Evolutionary conservation across 2,888 invertebrate genomes (phyloP), one percentile per base, ranked within the genome.

Genomic region (Vannuccia rotundouncinata): DNA sequence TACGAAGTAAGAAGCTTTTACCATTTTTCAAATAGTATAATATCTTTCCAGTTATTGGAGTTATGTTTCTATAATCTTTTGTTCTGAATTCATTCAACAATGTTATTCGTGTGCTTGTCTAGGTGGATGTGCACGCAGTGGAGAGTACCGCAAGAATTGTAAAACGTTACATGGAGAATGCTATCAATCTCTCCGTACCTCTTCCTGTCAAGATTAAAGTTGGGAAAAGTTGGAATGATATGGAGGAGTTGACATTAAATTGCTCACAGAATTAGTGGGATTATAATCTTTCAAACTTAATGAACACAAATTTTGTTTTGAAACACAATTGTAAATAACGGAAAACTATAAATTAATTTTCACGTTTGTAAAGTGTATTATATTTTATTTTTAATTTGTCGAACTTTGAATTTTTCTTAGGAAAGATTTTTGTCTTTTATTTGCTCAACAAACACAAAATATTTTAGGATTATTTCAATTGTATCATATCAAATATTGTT

Each of bases 141-240:
- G 66, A 74, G 1, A 80, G 81, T 0, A 86, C 85, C 0, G 85
- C 86, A 0, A 88, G 87, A 81, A 90, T 92, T 77, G 87, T 97
- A 17, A 92, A 92, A 85, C 87, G 90, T 66, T 91, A 91, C 29
- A 95, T 97, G 95, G 94, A 95, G 87, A 90, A 90, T 80, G 92
- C 92, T 17, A 91, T 92, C 1, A 88, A 89, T 81, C 88, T 95
- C 29, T 90, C 90, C 78, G 92, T 97, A 0, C 92, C 92, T n/a
- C 89, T 96, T 81, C 94, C 94, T 1, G 95, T 96, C 0, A 95
- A 94, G 90, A 87, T 96, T 0, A 94, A 92, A 89, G 89, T 90
- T 74, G 97, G 96, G 0, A 88, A 89, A 79, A 91, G 92, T 31
- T 97, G 96, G 96, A 95, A 85, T 1, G 83, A 82, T 59, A 83